Base-by-base conservation (phyloP, 2,113 vertebrate species). In the Lamprologus ornatipinnis region DNA sequence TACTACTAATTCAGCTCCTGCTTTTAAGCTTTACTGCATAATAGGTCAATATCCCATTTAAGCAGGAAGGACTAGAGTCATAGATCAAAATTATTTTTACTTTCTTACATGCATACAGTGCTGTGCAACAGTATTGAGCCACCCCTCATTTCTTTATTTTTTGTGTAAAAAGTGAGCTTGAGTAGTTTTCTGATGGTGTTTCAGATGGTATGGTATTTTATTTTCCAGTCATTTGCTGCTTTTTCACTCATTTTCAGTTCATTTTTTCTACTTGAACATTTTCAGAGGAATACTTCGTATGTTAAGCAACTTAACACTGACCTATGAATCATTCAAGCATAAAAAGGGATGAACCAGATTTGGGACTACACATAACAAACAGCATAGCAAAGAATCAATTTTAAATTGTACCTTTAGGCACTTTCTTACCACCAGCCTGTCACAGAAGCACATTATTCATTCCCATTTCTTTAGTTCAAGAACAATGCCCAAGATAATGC, bases 1-100 rank as follows among this genome's bases (percentile, higher is more conserved):
- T 8, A 83, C 86, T 68, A 82, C 89, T 91, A 89, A 91, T 90
- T 92, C 60, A 60, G 68, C 37, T 45, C 49, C 14, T 54, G 63
- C 86, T 92, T 91, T 87, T 33, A 80, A 87, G 87, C 86, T 65
- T 57, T n/a, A 45, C 23, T 19, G 53, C 81, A 53, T 7, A 9
- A 82, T 83, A 53, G 79, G 83, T 87, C 80, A 85, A 82, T 83
- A 70, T 90, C 87, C 60, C 70, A 40, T 87, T 54, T 26, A 21
- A 55, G 35, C 3, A 5, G 82, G 26, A 75, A 13, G 19, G 23
- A n/a, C n/a, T 42, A 70, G 37, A 70, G 37, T 70, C 37, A 70
- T 42, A 23, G 2, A 26, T 73, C 37, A 45, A 45, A 26, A 45
- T 73, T 17, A 45, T 45, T 73, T 73, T 45, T 15, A 45, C 7